Evolutionary conservation across 2,888 invertebrate species (phyloP), one percentile per base, ranked within the genome.

Genomic region (Ptychoptera albimana): DNA sequence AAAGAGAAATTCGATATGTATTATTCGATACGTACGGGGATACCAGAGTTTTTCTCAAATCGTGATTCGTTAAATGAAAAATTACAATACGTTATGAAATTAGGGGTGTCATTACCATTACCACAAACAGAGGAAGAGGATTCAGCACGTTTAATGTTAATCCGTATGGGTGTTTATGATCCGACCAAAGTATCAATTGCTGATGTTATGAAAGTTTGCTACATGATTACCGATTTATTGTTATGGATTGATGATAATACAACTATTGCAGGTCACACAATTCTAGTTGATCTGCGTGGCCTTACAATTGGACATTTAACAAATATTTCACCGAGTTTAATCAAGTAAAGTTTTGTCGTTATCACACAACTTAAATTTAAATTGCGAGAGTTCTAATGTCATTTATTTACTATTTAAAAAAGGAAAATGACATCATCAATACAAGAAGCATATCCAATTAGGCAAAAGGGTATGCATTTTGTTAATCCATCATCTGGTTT

Each of bases 1-100:
- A 79, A 79, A 53, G 68, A 72, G 50, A 78, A 77, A 56, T 48
- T 79, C 7, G 78, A 79, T 53, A 59, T 68, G 40, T 74, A 65
- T 52, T 74, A 75, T 53, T 69, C 76, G 1, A 46, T 75, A 45
- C 64, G 68, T 16, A 59, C 67, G 1, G 59, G 67, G 29, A 61
- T 71, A 5, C 74, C 76, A 1, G 75, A 77, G 50, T 54, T 74
- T 47, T 72, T 60, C 49, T 46, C 46, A 4, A 55, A 59, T 43
- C 55, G 64, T 13, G 66, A 70, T 55, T 64, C 66, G 1, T 54
- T 57, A 16, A 50, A 47, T n/a, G 46, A 55, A 1, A 54, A 56
- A 48, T 48, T 58, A 15, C 55, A 56, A 49, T 38, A 38, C 37
- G 40, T 51, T 41, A 36, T 39, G 5, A 13, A 3, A 44, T 48